Conservation (phyloP, 2,888 invertebrate species). For the Bunonema sp. region DNA sequence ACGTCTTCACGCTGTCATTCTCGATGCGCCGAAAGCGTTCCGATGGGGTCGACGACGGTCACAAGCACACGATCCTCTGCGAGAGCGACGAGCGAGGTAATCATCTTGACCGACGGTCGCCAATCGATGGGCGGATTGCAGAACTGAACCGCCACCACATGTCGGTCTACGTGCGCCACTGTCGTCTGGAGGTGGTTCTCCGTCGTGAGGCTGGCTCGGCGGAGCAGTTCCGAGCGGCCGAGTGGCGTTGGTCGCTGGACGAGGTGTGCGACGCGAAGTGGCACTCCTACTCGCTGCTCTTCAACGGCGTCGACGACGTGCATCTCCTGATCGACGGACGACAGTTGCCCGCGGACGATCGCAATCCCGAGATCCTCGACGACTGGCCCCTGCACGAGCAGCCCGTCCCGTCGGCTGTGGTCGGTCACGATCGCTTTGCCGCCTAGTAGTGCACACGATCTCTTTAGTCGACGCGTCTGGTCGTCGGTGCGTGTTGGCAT, state of each 20-base stretch:
- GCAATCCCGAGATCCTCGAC: conserved; percentile 89
- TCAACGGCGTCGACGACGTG: conserved; percentile 65
- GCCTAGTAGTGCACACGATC: background rate
- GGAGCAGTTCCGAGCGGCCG: conserved; percentile 65
- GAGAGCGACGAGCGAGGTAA: conserved; percentile 90
- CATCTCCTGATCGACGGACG: conserved; percentile 28
- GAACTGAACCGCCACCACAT: conserved; percentile 98
- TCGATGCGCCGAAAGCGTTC: conserved; percentile 83
- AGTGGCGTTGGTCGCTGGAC: conserved; percentile 92
- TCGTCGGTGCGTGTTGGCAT: conserved; percentile 94
- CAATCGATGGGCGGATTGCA: conserved; percentile 46
- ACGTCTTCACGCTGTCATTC: conserved; percentile 67
- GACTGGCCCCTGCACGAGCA: conserved; percentile 93
- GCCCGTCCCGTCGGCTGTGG: background rate
- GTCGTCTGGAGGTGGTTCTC: conserved; percentile 77
- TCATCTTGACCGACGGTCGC: conserved; percentile 48
- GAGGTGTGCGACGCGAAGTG: conserved; percentile 84
- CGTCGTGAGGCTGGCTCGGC: conserved; percentile 58
- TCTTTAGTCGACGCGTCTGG: conserved; percentile 60
- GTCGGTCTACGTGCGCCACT: conserved; percentile 87
- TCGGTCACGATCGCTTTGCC: background rate
- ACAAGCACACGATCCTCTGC: conserved; percentile 89
- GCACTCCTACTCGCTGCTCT: conserved; percentile 90
- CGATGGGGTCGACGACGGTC: conserved; percentile 61
- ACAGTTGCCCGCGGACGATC: conserved; percentile 51